Evolutionary conservation across 2,888 invertebrate genomes (phyloP), one percentile per base, ranked within the genome.

Genomic region (Caenorhabditis sp.): DNA sequence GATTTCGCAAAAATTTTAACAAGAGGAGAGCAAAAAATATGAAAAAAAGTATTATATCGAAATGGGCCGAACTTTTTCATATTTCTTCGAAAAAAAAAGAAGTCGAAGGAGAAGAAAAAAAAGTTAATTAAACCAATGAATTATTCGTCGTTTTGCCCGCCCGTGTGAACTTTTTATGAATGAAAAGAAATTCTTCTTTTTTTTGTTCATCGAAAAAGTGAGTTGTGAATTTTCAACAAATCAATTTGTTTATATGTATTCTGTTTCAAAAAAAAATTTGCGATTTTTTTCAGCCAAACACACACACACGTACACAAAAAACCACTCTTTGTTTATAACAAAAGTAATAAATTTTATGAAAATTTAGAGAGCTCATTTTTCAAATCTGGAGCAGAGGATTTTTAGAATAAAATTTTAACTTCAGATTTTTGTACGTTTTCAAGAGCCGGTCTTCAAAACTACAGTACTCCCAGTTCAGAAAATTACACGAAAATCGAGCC

Each of bases 61-160:
- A 43, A 43, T 43, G 43, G 6, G 6, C 14, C 43, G 14, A 12
- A 43, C 17, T 43, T 43, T 43, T 43, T 43, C 6, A 6, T 6
- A 6, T 43, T 43, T 43, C 43, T 3, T 10, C 6, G 43, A 43
- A 43, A 5, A 17, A 14, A 43, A 43, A 43, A 43, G 14, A 17
- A 43, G 43, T 31, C 4, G 31, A 31, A 31, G 31, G 4, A 31
- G 31, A 31, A 31, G 31, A 31, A 31, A 10, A 31, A 43, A 43
- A 43, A 43, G 43, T 43, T 43, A 43, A 43, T 43, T 43, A 43
- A 43, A 43, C 43, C 43, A 43, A 43, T 43, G 43, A 43, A 43
- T 43, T 43, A 43, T 43, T 43, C 43, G 12, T 43, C 43, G 43
- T 43, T 43, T 43, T 43, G 43, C 43, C 43, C 43, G 43, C 43